Conservation (phyloP, 2,113 vertebrate genomes). For the Geococcyx californianus region DNA sequence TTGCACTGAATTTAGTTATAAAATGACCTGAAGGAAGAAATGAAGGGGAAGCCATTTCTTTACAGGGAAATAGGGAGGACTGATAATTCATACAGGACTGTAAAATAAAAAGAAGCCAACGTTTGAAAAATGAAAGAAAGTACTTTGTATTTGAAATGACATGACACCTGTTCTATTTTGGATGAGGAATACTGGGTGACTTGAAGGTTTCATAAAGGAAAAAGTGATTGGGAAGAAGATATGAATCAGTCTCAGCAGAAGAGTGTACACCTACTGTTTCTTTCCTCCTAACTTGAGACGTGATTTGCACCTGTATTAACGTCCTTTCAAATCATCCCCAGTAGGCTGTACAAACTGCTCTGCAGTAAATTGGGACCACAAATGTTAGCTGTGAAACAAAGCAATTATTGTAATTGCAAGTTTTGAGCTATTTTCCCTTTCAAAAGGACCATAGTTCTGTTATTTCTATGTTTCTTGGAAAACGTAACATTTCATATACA, state of each 20-base stretch:
- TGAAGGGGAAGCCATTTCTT: not conserved
- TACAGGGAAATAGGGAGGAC: not conserved
- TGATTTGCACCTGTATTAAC: not conserved
- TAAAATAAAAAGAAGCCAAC: not conserved
- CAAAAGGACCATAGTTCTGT: not conserved
- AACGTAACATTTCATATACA: not conserved
- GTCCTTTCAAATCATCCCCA: not conserved
- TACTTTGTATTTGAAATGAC: not conserved
- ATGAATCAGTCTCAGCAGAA: not conserved
- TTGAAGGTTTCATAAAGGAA: not conserved
- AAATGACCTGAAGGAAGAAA: not conserved
- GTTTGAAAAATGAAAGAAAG: not conserved
- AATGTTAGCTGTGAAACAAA: not conserved
- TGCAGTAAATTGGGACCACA: not conserved
- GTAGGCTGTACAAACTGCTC: not conserved
- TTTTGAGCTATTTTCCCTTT: not conserved
- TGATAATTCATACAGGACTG: not conserved
- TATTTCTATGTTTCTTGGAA: not conserved
- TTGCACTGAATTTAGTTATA: not conserved
- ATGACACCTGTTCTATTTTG: not conserved
- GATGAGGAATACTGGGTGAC: not conserved
- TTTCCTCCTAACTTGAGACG: not conserved
- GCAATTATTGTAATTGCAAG: not conserved
- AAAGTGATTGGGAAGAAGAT: not conserved
- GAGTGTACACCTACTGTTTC: not conserved